Conservation (phyloP, 2,888 invertebrate genomes). For the Phanerotoma sp. region DNA sequence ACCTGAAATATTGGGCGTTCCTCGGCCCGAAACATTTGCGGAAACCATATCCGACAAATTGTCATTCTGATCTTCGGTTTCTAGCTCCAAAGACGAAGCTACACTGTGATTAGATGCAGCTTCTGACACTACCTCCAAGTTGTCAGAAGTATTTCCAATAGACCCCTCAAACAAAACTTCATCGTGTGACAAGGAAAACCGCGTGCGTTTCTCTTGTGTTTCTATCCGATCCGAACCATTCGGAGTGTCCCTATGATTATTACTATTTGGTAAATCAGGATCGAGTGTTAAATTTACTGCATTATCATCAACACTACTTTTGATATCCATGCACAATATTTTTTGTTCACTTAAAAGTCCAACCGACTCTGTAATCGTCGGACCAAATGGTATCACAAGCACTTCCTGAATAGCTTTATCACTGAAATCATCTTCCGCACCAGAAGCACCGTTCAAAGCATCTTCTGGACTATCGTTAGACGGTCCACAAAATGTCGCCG, state of each 20-base stretch:
- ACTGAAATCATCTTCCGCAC: slow-evolving; percentile 46
- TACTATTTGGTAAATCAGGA: slow-evolving; percentile 48
- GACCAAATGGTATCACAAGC: slow-evolving; percentile 70
- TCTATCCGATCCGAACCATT: slow-evolving; percentile 53
- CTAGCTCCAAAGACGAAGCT: slow-evolving; percentile 85
- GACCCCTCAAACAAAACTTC: slow-evolving; percentile 72
- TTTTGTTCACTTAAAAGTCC: slow-evolving; percentile 70
- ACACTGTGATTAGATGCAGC: slow-evolving; percentile 95
- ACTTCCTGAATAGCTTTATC: slow-evolving; percentile 60
- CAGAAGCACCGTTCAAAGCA: slow-evolving; percentile 45
- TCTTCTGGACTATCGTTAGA: slow-evolving; percentile 45
- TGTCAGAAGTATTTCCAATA: slow-evolving; percentile 89
- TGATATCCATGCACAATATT: slow-evolving; percentile 55
- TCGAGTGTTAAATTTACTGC: slow-evolving; percentile 46
- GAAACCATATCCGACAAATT: slow-evolving; percentile 98
- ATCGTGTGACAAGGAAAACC: slow-evolving; percentile 84
- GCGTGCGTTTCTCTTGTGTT: slow-evolving; percentile 55
- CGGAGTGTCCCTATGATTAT: slow-evolving; percentile 50
- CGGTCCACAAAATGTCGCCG: slow-evolving; percentile 46
- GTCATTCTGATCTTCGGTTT: slow-evolving; percentile 87
- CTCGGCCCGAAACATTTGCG: slow-evolving; percentile 89
- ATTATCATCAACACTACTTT: slow-evolving; percentile 42
- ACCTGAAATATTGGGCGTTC: slow-evolving; percentile 93
- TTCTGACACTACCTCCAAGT: slow-evolving; percentile 92
- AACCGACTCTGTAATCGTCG: slow-evolving; percentile 64